A percentile compares a stretch with the other conserved stretches of the same genome.
These are phyloP conservation scores for Anabas testudineus DNA, from an alignment of 2,797 vertebrate species.

Conservation along the genomic window DNA sequence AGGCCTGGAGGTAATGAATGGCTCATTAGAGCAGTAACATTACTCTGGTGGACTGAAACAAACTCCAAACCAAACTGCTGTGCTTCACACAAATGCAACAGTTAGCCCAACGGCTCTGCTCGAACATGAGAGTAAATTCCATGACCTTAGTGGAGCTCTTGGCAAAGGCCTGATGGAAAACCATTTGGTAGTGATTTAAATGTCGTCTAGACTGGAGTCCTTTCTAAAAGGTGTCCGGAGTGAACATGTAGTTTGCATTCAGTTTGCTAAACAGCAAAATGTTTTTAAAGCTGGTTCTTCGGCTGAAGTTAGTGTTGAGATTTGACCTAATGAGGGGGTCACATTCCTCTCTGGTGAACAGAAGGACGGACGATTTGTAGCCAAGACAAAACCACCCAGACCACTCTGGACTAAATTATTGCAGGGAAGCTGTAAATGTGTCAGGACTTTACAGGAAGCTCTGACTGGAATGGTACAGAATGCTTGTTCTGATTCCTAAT, in stretches of 20 bases:
- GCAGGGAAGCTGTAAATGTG: not conserved
- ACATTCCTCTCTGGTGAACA: constrained; percentile 40
- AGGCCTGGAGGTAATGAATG: constrained; percentile 48
- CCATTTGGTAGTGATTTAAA: constrained; percentile 65
- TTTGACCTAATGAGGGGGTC: constrained; percentile 29
- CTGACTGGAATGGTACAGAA: no score
- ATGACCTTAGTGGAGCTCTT: constrained; percentile 64
- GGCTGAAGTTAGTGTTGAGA: constrained; percentile 9
- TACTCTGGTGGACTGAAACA: constrained; percentile 31
- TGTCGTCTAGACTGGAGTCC: constrained; percentile 60
- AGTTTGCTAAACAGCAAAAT: constrained; percentile 13
- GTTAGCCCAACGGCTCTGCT: constrained; percentile 26
- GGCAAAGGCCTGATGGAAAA: constrained; percentile 68
- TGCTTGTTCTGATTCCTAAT: no score
- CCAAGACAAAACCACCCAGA: not conserved
- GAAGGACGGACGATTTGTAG: not conserved
- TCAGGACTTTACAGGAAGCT: not conserved
- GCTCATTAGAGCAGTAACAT: constrained; percentile 42
- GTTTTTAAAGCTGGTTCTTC: not conserved
- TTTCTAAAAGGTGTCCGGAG: constrained; percentile 5
- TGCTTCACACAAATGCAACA: constrained; percentile 30
- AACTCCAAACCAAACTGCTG: constrained; percentile 31
- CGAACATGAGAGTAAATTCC: constrained; percentile 65
- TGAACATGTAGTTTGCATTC: constrained; percentile 12
- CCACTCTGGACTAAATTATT: not conserved